These are phyloP conservation scores for Heliocidaris tuberculata DNA, from an alignment of 35 echinoderm and acorn worm genomes.

Conservation along the genomic window DNA sequence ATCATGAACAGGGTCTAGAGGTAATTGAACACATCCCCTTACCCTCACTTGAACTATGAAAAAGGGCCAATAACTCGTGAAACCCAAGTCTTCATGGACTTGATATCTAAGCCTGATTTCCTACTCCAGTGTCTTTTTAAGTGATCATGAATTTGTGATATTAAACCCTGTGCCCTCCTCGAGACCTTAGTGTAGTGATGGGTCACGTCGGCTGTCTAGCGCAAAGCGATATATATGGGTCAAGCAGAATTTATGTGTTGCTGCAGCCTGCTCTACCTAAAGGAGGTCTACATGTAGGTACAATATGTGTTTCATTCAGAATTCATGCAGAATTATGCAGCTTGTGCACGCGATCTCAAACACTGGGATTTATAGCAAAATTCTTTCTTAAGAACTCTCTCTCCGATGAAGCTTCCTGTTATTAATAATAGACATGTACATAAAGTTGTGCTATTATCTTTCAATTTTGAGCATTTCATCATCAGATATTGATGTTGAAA, in stretches of 20 bases:
- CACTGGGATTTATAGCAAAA: too few relatives aligned
- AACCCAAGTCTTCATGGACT: background rate
- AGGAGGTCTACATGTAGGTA: too few relatives aligned
- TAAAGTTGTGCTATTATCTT: too few relatives aligned
- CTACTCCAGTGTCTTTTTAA: background rate
- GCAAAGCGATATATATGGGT: background rate
- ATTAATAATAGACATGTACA: too few relatives aligned
- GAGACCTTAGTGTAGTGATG: background rate
- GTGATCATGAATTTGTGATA: conserved; percentile 3
- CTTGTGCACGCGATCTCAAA: too few relatives aligned
- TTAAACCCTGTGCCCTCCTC: background rate
- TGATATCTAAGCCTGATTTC: conserved; percentile 11
- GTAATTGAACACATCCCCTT: background rate
- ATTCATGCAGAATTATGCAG: too few relatives aligned
- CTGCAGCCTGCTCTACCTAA: background rate
- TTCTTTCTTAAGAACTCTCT: too few relatives aligned
- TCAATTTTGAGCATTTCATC: too few relatives aligned
- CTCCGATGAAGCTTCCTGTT: too few relatives aligned
- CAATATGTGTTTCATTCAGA: too few relatives aligned
- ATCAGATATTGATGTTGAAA: too few relatives aligned
- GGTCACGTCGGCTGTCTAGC: background rate
- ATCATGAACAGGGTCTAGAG: too few relatives aligned
- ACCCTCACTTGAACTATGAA: background rate
- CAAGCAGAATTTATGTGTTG: background rate
- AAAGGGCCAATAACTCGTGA: background rate